These are phyloP conservation scores for Spea multiplicata DNA, from an alignment of 2,113 vertebrate species.

Conservation along the genomic window DNA sequence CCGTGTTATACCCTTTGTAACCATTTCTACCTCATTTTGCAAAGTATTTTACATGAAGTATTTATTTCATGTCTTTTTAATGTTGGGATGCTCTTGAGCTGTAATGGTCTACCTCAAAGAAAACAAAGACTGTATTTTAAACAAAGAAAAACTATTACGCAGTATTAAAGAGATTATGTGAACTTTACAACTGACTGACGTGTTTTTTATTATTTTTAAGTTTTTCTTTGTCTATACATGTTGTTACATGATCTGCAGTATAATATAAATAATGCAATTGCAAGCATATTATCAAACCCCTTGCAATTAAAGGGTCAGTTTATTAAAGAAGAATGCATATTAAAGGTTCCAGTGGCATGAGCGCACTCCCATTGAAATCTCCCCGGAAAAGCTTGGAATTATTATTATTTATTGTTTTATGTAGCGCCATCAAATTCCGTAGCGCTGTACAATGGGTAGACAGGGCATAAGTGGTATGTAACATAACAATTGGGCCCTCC, in stretches of 20 bases:
- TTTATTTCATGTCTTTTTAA: constrained; percentile 95
- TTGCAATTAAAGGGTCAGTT: too few species aligned
- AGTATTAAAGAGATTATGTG: constrained; percentile 95
- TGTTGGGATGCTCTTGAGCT: constrained; percentile 90
- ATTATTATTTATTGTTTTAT: too few species aligned
- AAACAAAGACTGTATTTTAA: constrained; percentile 91
- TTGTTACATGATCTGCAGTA: neutral
- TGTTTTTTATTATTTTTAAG: constrained; percentile 38
- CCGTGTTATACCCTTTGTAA: constrained; percentile 79
- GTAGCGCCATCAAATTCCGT: too few species aligned
- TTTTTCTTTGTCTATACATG: neutral
- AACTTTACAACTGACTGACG: constrained; percentile 58
- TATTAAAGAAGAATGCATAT: too few species aligned
- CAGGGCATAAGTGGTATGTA: too few species aligned
- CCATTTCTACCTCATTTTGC: constrained; percentile 99
- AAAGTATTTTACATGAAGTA: constrained; percentile 95
- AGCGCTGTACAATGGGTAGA: too few species aligned
- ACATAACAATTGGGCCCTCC: too few species aligned
- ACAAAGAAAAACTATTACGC: constrained; percentile 84
- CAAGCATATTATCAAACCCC: too few species aligned
- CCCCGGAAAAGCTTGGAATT: too few species aligned
- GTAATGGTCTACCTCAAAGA: constrained; percentile 96
- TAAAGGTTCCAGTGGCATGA: too few species aligned
- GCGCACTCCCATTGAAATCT: too few species aligned
- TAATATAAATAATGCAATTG: too few species aligned